Percentiles rank a stretch among this genome's conserved stretches.
Conservation (phyloP, 2,888 invertebrate species). For the Eutolmus rufibarbis region DNA sequence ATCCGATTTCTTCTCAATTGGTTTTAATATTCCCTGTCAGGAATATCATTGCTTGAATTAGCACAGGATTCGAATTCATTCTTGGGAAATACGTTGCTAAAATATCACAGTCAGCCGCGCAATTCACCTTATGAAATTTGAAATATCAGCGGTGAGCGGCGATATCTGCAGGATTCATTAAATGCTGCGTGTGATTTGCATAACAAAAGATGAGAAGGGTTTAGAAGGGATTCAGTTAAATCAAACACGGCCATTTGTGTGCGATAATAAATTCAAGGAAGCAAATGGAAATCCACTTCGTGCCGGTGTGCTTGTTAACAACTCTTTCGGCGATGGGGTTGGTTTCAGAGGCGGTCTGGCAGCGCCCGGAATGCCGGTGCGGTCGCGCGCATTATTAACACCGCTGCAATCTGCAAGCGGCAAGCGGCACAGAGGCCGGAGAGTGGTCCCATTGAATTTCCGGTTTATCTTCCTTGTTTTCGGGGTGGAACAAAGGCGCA, state of each 20-base stretch:
- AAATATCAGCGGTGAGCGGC: not conserved
- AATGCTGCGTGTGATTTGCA: constrained; percentile 4
- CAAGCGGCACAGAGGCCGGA: not conserved
- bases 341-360: not conserved
- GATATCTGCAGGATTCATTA: not conserved
- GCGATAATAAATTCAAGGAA: not conserved
- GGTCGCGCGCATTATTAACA: not conserved
- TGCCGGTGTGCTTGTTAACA: not conserved
- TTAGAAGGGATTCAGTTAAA: constrained; percentile 6
- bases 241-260: constrained; percentile 6
- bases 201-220: constrained; percentile 31
- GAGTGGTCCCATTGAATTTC: constrained; percentile 18
- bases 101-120: not conserved
- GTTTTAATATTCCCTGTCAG: not conserved
- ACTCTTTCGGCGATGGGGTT: not conserved
- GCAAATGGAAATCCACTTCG: not conserved
- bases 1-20: not conserved
- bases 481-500: not conserved
- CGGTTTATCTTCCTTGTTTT: constrained; percentile 9
- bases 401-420: not conserved
- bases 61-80: not conserved
- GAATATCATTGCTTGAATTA: not conserved
- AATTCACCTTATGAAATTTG: not conserved
- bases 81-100: not conserved
- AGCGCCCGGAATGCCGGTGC: not conserved